phyloP scores from a whole-genome alignment of 1,140 invertebrate species.

The Orchesella cincta region DNA sequence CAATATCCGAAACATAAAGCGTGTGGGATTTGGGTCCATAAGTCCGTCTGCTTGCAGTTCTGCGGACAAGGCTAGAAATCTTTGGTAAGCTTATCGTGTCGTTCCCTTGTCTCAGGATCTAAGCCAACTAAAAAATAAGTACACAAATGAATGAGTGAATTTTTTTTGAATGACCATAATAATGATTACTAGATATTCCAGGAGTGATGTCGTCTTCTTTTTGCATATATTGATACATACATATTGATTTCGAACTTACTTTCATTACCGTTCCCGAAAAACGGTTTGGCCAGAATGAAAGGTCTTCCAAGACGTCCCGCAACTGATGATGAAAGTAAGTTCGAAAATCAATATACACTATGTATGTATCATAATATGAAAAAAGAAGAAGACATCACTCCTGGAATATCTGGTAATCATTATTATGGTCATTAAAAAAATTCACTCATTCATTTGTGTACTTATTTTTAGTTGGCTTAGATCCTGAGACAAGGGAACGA shows the following conservation, averaged over 20 bases:
- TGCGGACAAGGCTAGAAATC: neutral
- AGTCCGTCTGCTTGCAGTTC: conserved; percentile 9
- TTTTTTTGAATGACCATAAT: neutral
- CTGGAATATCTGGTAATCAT: neutral
- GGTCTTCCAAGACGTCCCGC: conserved; percentile 15
- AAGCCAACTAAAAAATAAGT: neutral
- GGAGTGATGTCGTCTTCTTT: neutral
- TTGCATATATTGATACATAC: neutral
- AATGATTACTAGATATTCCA: neutral
- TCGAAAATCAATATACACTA: neutral
- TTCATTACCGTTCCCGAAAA: conserved; percentile 44
- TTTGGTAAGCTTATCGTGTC: conserved; percentile 21
- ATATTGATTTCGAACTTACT: conserved; percentile 18
- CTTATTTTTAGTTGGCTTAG: neutral
- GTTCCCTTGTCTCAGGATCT: neutral
- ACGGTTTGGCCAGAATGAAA: conserved; percentile 46
- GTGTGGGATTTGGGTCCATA: neutral
- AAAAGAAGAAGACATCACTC: neutral
- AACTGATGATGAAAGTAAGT: neutral
- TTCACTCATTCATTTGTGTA: too few relatives aligned
- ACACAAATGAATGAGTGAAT: too few relatives aligned
- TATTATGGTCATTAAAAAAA: neutral
- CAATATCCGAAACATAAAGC: neutral
- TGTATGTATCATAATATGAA: neutral
- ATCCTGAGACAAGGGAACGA: neutral